Percentiles rank a stretch among this genome's conserved stretches.
phyloP scores from a whole-genome alignment of 2,888 invertebrate genomes.

The Pterostichus niger region DNA sequence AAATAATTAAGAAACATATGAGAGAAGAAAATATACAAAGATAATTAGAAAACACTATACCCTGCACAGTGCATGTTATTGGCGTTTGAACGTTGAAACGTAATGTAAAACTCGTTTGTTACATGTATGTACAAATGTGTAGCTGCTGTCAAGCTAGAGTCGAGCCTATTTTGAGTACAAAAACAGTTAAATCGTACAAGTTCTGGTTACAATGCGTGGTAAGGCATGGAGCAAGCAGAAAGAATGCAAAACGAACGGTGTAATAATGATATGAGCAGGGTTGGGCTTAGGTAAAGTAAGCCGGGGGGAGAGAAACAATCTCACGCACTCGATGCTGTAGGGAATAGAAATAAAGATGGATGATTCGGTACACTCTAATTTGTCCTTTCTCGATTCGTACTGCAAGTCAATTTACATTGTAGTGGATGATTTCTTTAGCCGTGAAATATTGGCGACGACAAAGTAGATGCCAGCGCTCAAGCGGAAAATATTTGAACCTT shows the following conservation, averaged over 20 bases:
- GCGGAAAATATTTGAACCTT: too few species aligned
- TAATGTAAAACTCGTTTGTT: too few species aligned
- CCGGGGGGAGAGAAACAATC: conserved; percentile 13
- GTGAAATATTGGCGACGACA: too few species aligned
- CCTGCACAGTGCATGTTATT: too few species aligned
- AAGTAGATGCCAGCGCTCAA: too few species aligned
- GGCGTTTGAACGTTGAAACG: too few species aligned
- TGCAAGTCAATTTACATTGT: too few species aligned
- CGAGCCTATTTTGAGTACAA: conserved; percentile 48
- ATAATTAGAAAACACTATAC: too few species aligned
- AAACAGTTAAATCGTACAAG: conserved; percentile 56
- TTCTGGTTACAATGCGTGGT: conserved; percentile 28
- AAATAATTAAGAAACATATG: too few species aligned
- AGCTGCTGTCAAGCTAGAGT: conserved; percentile 16
- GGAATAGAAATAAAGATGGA: conserved; percentile 1
- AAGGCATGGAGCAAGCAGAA: conserved; percentile 28
- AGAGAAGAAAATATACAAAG: too few species aligned
- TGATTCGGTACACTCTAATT: not conserved
- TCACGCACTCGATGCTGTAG: not conserved
- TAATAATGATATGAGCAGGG: conserved; percentile 37
- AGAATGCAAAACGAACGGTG: conserved; percentile 59
- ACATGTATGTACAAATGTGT: not conserved
- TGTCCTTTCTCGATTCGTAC: conserved; percentile 1
- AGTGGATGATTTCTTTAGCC: too few species aligned
- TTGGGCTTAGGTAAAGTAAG: conserved; percentile 2